Evolutionary conservation across 2,888 invertebrate species (phyloP).

Genomic region (Phaedon cochleariae): DNA sequence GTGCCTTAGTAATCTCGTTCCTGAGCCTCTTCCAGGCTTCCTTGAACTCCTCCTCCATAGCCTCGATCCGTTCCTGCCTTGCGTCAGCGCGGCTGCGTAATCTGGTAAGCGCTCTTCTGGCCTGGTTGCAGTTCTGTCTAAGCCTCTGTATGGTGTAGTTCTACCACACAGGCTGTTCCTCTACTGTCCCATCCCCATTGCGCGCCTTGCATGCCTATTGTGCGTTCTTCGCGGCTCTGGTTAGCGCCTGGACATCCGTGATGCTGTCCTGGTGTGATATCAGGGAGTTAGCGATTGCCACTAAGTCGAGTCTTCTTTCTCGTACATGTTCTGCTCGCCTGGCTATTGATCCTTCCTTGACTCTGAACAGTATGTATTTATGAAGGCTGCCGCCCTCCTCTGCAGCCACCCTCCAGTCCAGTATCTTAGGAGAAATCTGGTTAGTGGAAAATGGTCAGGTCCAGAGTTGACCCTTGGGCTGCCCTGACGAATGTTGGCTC

Average conservation of each 20-base stretch:
- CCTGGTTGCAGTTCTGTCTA: not conserved
- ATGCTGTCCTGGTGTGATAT: not conserved
- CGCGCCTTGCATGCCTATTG: not conserved
- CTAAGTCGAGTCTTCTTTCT: not conserved
- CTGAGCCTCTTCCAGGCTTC: too few species aligned
- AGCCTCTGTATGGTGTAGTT: not conserved
- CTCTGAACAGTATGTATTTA: not conserved
- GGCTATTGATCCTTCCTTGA: not conserved
- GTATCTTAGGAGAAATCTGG: not conserved
- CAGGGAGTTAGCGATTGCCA: not conserved
- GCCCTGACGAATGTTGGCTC: constrained; percentile 12
- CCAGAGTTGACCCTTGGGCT: constrained; percentile 7
- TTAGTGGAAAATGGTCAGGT: constrained; percentile 10
- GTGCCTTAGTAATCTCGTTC: not conserved
- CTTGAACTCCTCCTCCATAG: not conserved
- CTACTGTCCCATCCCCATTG: not conserved
- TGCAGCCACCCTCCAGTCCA: not conserved
- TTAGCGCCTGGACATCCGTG: not conserved
- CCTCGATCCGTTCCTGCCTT: not conserved
- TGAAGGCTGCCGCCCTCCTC: constrained; percentile 7
- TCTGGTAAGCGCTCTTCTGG: not conserved
- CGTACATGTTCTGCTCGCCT: not conserved
- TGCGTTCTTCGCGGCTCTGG: not conserved
- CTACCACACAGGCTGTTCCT: not conserved
- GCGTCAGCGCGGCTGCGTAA: not conserved